Conservation (phyloP, 2,888 invertebrate species). For the Limnephilus rhombicus region DNA sequence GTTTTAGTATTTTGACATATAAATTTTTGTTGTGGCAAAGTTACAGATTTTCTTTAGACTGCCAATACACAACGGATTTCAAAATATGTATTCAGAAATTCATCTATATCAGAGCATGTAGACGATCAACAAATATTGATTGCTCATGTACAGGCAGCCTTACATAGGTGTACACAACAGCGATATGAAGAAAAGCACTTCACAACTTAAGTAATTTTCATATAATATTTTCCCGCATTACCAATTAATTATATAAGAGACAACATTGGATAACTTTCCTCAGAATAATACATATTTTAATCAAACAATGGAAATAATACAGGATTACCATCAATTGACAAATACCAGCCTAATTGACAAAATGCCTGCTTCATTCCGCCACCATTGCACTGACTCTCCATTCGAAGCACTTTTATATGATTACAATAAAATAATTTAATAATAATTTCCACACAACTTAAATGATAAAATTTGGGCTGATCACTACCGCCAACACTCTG, state of each 20-base stretch:
- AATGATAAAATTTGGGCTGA: background rate
- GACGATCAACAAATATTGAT: background rate
- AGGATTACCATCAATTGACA: background rate
- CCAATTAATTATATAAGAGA: background rate
- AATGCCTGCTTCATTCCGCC: background rate
- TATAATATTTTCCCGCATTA: background rate
- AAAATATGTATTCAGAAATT: no score
- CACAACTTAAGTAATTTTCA: background rate
- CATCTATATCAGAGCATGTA: background rate
- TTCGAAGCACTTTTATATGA: background rate
- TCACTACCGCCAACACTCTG: background rate
- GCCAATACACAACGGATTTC: background rate
- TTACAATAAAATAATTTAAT: background rate
- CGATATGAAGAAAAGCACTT: background rate
- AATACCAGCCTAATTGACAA: background rate
- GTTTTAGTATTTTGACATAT: background rate
- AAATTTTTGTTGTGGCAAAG: no score
- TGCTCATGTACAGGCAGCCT: background rate
- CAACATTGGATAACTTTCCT: background rate
- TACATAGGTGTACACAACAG: background rate
- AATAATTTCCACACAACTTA: background rate
- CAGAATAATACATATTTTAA: background rate
- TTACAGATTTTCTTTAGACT: background rate
- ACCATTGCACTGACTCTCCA: background rate
- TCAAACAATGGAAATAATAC: background rate